Base-by-base conservation (phyloP, 2,113 vertebrate species). In the Ramphastos sulfuratus region DNA sequence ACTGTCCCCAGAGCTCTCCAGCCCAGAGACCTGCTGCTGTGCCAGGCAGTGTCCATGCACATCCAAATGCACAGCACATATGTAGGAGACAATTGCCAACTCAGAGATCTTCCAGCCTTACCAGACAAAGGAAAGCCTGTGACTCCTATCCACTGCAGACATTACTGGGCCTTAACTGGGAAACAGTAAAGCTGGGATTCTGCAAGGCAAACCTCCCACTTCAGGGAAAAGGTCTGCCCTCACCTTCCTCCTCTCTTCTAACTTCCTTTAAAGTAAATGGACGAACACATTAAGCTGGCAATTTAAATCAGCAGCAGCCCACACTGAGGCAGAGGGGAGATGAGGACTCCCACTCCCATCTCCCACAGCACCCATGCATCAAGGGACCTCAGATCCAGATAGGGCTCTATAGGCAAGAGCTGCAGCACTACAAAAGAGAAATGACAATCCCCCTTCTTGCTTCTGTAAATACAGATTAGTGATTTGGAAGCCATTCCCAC, bases 281-380 rank as follows among this genome's bases (percentile, higher is more conserved):
- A 58, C 76, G 64, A 87, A 82, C 66, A 28, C 67, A 50, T 89
- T 94, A 74, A 76, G 52, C 25, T 74, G 74, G 77, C 83, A 79
- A 58, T 77, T 81, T 75, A 72, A 87, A 90, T 77, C 71, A 74
- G 64, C 66, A 90, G 52, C 78, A 95, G 77, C 37, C 37, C 78
- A 86, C 37, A 6, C 24, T 56, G 58, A 90, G 30, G 81, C 16
- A 55, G 58, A 54, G 52, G 55, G 69, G 93, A 79, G 67, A 67
- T 0, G 0, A 16, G 42, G 67, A 85, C 58, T 78, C 66, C 46
- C 37, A 59, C 42, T 80, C 48, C 44, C 56, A 71, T 27, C 71
- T 89, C 66, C 24, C 92, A 35, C 0, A 3, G 63, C 0, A 0
- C 73, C 44, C 44, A 25, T 3, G 10, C 35, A 19, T 13, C 4